Evolutionary conservation across 2,888 invertebrate genomes (phyloP), one percentile per base, ranked within the genome.

Genomic region (Zele albiditarsus): DNA sequence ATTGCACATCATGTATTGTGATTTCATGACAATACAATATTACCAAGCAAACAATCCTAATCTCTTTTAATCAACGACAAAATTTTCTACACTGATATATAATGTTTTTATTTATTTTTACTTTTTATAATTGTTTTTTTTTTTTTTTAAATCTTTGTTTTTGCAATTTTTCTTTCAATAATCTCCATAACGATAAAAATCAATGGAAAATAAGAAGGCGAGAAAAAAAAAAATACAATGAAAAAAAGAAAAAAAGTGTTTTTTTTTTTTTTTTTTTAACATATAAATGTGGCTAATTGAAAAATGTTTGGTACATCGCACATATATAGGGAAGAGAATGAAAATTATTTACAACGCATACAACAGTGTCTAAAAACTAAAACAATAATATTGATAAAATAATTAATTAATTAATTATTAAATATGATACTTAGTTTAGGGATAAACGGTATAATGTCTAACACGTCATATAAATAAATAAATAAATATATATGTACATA

Each of bases 321-420:
- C 71, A 70, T 75, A 65, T 73, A 67, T 74, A 71, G 25, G 42
- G 68, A 67, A 57, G 68, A 66, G 42, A 76, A 76, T 74, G 78
- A 72, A 73, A 77, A 81, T 80, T 85, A 85, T 85, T 83, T 85
- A 85, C 85, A 85, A 79, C 80, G 80, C 78, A 78, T 82, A 79
- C 77, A 78, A 80, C 62, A 79, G 79, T 74, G 57, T 63, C 67
- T 71, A 75, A 73, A 73, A 31, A 62, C 69, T 73, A 75, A 79
- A 74, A 73, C 66, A 57, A 75, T 75, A 60, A 46, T 66, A 75
- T 58, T 27, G 38, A 73, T 75, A 79, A 74, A 63, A 63, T 72
- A 60, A 71, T 69, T 69, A 57, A 69, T 67, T 69, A 53, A 69
- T 69, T 69, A 69, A 28, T 57, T 31, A 71, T 60, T 60, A 60